phyloP scores from a whole-genome alignment of 2,113 vertebrate genomes.

The Grus americana region DNA sequence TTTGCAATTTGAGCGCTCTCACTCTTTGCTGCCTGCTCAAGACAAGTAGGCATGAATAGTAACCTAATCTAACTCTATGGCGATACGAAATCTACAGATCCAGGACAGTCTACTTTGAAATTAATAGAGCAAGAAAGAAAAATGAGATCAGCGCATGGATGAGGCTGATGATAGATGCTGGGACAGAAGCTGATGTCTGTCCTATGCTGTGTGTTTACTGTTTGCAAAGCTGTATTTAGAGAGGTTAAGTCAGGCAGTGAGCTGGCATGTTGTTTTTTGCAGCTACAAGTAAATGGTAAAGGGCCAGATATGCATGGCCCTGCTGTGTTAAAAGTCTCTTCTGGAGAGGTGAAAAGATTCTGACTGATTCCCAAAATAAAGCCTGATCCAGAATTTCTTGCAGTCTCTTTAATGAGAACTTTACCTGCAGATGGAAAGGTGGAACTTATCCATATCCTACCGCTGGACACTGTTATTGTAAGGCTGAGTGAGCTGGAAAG shows the following conservation, averaged over 20 bases:
- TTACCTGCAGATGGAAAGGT: neutral
- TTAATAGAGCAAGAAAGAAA: neutral
- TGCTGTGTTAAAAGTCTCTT: too few species aligned
- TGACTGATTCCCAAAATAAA: neutral
- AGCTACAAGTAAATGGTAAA: neutral
- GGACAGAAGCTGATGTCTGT: neutral
- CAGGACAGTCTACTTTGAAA: neutral
- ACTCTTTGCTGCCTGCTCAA: neutral
- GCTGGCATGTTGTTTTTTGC: neutral
- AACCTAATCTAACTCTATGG: fast-evolving
- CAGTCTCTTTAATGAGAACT: neutral
- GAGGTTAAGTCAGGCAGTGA: neutral
- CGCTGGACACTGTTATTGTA: neutral
- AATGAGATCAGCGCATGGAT: neutral
- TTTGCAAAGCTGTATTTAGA: neutral
- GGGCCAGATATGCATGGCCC: neutral
- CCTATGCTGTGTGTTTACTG: neutral
- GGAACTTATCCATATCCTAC: neutral
- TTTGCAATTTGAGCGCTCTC: neutral
- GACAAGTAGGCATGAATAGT: neutral
- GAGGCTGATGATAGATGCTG: neutral
- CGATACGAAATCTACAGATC: neutral
- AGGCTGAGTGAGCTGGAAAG: neutral
- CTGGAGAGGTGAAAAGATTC: neutral
- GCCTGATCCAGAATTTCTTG: neutral